A percentile compares a stretch with the other conserved stretches of the same genome.
These are phyloP conservation scores for Drosophila melanica DNA, from an alignment of 1,140 invertebrate species.

Conservation along the genomic window DNA sequence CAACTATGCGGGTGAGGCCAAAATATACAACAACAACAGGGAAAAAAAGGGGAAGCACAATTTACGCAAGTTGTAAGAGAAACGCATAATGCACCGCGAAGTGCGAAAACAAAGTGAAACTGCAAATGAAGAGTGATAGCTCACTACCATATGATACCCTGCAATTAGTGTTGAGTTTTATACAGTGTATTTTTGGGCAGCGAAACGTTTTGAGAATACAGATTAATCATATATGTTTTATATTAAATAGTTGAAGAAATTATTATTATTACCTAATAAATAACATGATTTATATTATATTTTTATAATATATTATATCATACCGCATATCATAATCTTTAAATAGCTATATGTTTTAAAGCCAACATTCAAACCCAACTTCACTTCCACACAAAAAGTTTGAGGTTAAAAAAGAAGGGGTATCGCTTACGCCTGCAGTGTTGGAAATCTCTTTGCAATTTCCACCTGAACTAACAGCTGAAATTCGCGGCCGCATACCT, in stretches of 20 bases:
- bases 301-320: too few species aligned
- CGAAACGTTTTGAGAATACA: too few species aligned
- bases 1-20: slow-evolving; percentile 22
- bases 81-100: neutral
- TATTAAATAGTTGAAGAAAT: too few species aligned
- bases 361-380: neutral
- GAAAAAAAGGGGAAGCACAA: neutral
- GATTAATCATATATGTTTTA: too few species aligned
- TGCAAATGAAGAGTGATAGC: neutral
- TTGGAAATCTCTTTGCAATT: neutral
- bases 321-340: too few species aligned
- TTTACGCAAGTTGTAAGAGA: neutral
- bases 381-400: neutral
- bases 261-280: too few species aligned
- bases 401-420: neutral
- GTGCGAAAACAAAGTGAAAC: neutral
- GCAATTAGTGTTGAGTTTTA: neutral
- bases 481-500: neutral
- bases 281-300: too few species aligned
- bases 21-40: neutral
- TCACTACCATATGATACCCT: neutral
- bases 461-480: neutral
- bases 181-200: too few species aligned
- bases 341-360: too few species aligned
- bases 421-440: too few species aligned